A percentile compares a stretch with the other conserved stretches of the same genome.
These are phyloP conservation scores for Cyprinus carpio DNA, from an alignment of 2,113 vertebrate species.

Conservation along the genomic window DNA sequence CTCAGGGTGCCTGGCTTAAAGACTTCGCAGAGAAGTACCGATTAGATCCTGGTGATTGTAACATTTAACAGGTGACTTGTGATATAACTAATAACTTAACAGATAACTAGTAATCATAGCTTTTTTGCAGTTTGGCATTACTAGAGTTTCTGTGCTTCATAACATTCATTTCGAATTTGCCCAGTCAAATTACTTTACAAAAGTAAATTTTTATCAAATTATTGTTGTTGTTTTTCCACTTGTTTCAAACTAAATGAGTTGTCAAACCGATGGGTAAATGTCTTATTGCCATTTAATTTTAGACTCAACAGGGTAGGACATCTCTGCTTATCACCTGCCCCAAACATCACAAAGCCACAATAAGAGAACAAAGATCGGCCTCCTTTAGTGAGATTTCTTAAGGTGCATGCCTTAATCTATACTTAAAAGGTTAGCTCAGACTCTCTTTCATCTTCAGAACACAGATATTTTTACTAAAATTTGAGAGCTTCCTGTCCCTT, in stretches of 20 bases:
- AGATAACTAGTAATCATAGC: background rate
- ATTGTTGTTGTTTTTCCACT: no score
- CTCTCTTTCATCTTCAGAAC: no score
- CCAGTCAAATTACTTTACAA: background rate
- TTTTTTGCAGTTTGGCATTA: background rate
- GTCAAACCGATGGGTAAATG: no score
- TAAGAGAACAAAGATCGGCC: background rate
- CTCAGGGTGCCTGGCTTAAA: background rate
- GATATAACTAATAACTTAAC: background rate
- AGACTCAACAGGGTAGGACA: background rate
- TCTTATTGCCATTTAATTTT: no score
- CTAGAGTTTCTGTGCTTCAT: background rate
- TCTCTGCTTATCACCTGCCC: background rate
- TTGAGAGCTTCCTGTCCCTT: no score
- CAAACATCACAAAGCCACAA: background rate
- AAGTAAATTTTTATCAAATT: background rate
- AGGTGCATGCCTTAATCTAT: background rate
- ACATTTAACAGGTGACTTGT: background rate
- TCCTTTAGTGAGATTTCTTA: background rate
- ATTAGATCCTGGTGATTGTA: background rate
- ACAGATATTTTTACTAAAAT: no score
- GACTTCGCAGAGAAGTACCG: background rate
- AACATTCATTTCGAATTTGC: no score
- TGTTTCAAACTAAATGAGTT: no score
- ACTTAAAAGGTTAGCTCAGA: no score